These are phyloP conservation scores for Pseudorhombus dupliciocellatus DNA, from an alignment of 2,113 vertebrate genomes.

Conservation along the genomic window DNA sequence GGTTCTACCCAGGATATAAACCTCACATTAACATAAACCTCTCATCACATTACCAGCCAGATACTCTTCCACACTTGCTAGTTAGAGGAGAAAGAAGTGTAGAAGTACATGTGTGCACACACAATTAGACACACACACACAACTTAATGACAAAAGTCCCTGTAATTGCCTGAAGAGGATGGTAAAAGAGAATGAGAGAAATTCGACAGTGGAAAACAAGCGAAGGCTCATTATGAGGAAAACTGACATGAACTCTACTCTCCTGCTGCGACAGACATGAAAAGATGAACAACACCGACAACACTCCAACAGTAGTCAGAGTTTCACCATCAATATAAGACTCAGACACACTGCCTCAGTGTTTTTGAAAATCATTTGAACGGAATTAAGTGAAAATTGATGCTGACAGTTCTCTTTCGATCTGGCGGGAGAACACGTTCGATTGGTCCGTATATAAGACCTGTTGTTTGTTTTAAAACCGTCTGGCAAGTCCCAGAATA, in stretches of 20 bases:
- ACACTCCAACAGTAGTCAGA: neutral
- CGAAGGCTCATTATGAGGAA: constrained; percentile 1
- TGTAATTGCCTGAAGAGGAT: constrained; percentile 38
- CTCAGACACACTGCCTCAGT: neutral
- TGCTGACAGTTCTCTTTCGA: neutral
- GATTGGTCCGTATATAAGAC: neutral
- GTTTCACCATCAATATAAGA: neutral
- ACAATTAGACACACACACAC: neutral
- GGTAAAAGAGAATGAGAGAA: constrained; percentile 4
- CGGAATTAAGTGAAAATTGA: neutral
- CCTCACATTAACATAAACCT: no score
- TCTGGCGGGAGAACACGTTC: neutral
- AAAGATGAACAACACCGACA: neutral
- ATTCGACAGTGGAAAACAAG: constrained; percentile 4
- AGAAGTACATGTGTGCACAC: neutral
- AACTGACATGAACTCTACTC: neutral
- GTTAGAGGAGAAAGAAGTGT: constrained; percentile 3
- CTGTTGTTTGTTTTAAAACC: neutral
- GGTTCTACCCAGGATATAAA: constrained; percentile 51
- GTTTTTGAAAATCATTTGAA: neutral
- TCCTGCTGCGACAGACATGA: constrained; percentile 8
- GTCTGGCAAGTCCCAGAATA: no score
- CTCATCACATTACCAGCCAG: constrained; percentile 35
- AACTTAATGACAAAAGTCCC: constrained; percentile 19
- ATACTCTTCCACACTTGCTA: constrained; percentile 10